These are phyloP conservation scores for Lacerta agilis DNA, from an alignment of 2,797 vertebrate genomes.

Conservation along the genomic window DNA sequence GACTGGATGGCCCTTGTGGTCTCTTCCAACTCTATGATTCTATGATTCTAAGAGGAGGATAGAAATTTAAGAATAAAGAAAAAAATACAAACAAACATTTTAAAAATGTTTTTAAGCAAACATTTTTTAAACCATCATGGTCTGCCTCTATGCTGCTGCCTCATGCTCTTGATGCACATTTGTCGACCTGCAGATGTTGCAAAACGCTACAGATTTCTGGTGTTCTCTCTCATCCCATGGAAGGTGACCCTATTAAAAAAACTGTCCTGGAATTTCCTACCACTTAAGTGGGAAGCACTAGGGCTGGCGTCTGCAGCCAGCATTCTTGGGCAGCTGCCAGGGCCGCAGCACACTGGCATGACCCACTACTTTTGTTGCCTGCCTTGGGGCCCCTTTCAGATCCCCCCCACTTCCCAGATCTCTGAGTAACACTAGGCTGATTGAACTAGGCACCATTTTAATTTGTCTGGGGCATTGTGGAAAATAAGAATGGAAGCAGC, in stretches of 20 bases:
- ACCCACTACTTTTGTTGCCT: neutral
- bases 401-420: too few species aligned
- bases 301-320: neutral
- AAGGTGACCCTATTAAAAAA: neutral
- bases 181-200: neutral
- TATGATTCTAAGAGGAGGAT: too few species aligned
- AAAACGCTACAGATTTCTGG: neutral
- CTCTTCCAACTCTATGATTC: too few species aligned
- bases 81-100: too few species aligned
- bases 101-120: neutral
- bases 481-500: neutral
- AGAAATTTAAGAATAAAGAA: too few species aligned
- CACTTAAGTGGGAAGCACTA: neutral
- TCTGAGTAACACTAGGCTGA: neutral
- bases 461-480: neutral
- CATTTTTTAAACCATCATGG: neutral
- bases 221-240: too few species aligned
- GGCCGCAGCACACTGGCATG: neutral
- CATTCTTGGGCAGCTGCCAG: neutral
- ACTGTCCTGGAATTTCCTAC: neutral
- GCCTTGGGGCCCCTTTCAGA: neutral
- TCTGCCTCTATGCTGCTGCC: neutral
- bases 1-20: too few species aligned
- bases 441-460: neutral
- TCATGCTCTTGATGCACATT: neutral